Evolutionary conservation across 2,888 invertebrate genomes (phyloP).

Genomic region (Sarcophaga caerulescens): DNA sequence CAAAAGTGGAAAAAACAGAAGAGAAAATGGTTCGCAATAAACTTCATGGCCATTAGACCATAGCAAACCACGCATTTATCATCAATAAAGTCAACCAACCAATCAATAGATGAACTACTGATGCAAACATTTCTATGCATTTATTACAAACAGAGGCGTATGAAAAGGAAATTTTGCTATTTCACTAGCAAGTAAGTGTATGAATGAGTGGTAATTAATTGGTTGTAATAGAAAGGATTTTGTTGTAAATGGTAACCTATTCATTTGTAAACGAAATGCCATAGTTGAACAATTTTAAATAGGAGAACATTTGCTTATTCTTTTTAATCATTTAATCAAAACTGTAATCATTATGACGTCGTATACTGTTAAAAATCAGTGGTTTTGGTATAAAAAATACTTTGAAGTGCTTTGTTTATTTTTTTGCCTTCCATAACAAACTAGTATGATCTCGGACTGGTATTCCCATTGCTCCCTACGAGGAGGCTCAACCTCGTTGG

Average conservation of each 20-base stretch:
- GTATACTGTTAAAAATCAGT: too few relatives aligned
- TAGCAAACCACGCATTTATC: slow-evolving; percentile 51
- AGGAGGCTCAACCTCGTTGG: too few relatives aligned
- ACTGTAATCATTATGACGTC: too few relatives aligned
- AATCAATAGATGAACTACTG: slow-evolving; percentile 16
- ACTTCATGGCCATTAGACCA: slow-evolving; percentile 56
- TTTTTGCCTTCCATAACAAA: too few relatives aligned
- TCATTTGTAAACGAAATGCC: too few relatives aligned
- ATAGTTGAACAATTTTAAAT: background rate
- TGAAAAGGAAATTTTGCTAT: background rate
- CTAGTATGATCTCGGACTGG: too few relatives aligned
- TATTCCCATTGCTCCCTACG: too few relatives aligned
- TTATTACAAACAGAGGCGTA: slow-evolving; percentile 21
- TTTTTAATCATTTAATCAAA: slow-evolving; percentile 1
- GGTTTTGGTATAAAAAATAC: too few relatives aligned
- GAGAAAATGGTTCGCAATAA: slow-evolving; percentile 39
- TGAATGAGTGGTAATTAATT: too few relatives aligned
- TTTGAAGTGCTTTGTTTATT: too few relatives aligned
- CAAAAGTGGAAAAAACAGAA: slow-evolving; percentile 6
- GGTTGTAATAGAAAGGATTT: too few relatives aligned
- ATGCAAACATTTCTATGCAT: slow-evolving; percentile 37
- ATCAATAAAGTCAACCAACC: slow-evolving; percentile 61
- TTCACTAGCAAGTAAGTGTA: background rate
- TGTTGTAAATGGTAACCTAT: too few relatives aligned
- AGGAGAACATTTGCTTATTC: background rate